Base-by-base conservation (phyloP, 2,888 invertebrate genomes). In the Drosophila hamatofila region DNA sequence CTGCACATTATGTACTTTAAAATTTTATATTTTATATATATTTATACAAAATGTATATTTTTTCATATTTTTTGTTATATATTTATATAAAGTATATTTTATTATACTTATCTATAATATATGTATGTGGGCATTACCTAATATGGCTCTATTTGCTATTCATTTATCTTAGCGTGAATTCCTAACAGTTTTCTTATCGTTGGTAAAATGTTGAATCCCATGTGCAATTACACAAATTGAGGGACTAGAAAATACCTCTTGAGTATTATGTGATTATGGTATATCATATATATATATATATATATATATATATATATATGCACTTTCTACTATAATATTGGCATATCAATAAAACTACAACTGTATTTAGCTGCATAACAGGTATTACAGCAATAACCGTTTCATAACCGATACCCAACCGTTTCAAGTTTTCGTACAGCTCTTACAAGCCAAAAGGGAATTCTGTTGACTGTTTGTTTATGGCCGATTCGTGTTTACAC, bases 111-210 rank as follows among this genome's bases (percentile, higher is more conserved):
- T 23, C 3, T 48, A 27, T 16, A 14, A 27, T 18, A 21, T 33
- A 2, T 16, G 14, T 33, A 2, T 16, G 14, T 21, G 3, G 18
- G 14, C 14, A 51, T 51, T 49, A 49, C 18, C 30, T 49, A 49
- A 49, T 27, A 16, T 30, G 8, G 18, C 3, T 18, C 14, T 52
- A 23, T 27, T 27, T 55, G 8, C 39, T 18, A 18, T 14, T 37
- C 27, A 60, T 62, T 46, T 44, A 39, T 39, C 18, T 59, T 12
- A 46, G 72, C 25, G 27, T 39, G 55, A 44, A 63, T 72, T 37
- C 46, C 27, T 23, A 72, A 73, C 48, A 21, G 44, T n/a, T 56
- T 73, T 55, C 42, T 62, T 65, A 74, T 58, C 67, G 25, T 6
- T 18, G 25, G 14, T 18, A 4, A 51, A 51, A 33, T n/a, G 48